These are phyloP conservation scores for Shargacucullia verbasci DNA, from an alignment of 2,888 invertebrate genomes.

Conservation along the genomic window DNA sequence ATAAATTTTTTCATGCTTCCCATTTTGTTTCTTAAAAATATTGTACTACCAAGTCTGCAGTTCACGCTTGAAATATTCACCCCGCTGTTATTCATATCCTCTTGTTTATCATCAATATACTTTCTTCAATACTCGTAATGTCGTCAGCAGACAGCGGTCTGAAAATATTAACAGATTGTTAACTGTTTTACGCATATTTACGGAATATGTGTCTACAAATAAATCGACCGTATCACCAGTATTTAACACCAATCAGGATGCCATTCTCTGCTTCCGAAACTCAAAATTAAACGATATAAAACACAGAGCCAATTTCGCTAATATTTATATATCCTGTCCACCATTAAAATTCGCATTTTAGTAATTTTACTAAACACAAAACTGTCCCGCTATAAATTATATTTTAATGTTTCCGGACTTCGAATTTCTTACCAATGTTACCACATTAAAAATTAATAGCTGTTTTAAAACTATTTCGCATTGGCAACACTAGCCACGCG, in stretches of 20 bases:
- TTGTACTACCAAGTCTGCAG: background rate
- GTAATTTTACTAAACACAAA: constrained; percentile 85
- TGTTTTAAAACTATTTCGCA: constrained; percentile 86
- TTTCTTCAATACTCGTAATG: constrained; percentile 23
- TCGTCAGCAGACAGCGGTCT: constrained; percentile 26
- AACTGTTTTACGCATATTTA: constrained; percentile 46
- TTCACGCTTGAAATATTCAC: background rate
- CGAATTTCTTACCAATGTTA: constrained; percentile 80
- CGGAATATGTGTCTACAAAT: constrained; percentile 40
- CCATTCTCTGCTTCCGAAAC: constrained; percentile 70
- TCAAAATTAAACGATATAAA: constrained; percentile 71
- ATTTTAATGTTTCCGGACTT: constrained; percentile 86
- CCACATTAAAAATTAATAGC: constrained; percentile 85
- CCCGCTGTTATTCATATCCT: constrained; percentile 31
- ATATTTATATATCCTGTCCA: constrained; percentile 83
- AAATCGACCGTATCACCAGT: constrained; percentile 51
- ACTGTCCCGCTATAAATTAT: constrained; percentile 82
- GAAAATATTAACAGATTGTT: constrained; percentile 55
- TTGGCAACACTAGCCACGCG: constrained; percentile 73
- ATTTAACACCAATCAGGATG: constrained; percentile 65
- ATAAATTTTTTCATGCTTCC: too few species aligned
- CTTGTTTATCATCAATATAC: constrained; percentile 14
- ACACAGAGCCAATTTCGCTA: constrained; percentile 73
- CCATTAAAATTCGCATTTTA: constrained; percentile 80
- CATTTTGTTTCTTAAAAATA: constrained; percentile 5